Evolutionary conservation across 2,113 vertebrate genomes (phyloP).

Genomic region (Pollachius pollachius): DNA sequence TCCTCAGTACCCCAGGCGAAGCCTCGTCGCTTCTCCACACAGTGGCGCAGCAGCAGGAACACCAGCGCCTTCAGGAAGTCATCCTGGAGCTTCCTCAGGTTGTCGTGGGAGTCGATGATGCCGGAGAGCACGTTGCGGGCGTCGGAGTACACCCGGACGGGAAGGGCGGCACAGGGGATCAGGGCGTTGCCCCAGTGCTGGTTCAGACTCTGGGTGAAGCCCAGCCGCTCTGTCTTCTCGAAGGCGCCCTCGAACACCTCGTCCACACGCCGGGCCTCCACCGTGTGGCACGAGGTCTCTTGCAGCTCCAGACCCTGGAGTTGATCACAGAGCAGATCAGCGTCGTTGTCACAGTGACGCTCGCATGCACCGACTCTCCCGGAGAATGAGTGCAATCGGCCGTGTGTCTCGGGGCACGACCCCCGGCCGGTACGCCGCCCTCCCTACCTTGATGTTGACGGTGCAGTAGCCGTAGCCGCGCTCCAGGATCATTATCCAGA

Average conservation of each 20-base stretch:
- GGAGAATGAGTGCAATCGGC: too few species aligned
- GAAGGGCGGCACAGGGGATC: conserved; percentile 85
- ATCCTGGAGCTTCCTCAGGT: conserved; percentile 87
- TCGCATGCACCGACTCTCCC: too few species aligned
- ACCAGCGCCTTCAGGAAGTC: conserved; percentile 91
- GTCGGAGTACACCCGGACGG: conserved; percentile 88
- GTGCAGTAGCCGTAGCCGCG: conserved; percentile 91
- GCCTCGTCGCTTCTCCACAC: conserved; percentile 65
- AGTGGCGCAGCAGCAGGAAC: conserved; percentile 87
- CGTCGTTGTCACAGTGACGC: neutral
- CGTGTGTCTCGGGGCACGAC: too few species aligned
- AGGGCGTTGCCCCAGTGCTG: conserved; percentile 88
- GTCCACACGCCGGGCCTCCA: conserved; percentile 91
- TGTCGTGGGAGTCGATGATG: conserved; percentile 91
- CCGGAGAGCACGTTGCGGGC: conserved; percentile 89
- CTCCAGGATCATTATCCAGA: conserved; percentile 94
- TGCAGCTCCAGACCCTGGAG: conserved; percentile 92
- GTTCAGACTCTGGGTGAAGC: conserved; percentile 80
- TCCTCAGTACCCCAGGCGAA: conserved; percentile 52
- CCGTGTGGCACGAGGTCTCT: conserved; percentile 96
- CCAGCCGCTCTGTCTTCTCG: conserved; percentile 75
- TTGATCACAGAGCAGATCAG: conserved; percentile 11
- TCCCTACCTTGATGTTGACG: conserved; percentile 91
- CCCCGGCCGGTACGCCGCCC: too few species aligned
- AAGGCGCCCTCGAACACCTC: conserved; percentile 93